phyloP scores from a whole-genome alignment of 2,113 vertebrate species.

The Eulemur macaco region DNA sequence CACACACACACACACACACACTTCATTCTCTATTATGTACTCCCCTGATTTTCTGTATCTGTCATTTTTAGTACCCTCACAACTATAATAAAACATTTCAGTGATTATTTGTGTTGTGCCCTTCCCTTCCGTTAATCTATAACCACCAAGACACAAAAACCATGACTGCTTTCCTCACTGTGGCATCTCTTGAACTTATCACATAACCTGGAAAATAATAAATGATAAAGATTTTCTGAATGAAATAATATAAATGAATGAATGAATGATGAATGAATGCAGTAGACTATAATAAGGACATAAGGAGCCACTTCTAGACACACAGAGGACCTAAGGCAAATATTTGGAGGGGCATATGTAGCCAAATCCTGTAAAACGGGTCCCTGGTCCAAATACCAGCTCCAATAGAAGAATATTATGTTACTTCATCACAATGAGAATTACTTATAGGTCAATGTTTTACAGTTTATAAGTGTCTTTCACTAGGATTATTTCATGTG shows the following conservation, averaged over 20 bases:
- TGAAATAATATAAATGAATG: neutral
- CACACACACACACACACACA: neutral
- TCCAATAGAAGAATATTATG: neutral
- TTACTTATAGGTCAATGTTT: neutral
- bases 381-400: neutral
- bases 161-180: neutral
- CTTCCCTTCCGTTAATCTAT: neutral
- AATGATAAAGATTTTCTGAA: neutral
- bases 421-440: neutral
- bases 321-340: neutral
- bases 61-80: neutral
- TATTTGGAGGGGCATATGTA: no score
- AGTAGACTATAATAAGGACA: neutral
- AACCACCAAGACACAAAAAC: neutral
- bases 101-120: neutral
- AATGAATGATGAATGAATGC: neutral
- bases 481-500: neutral
- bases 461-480: neutral
- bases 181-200: neutral
- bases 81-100: neutral
- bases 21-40: neutral
- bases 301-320: neutral
- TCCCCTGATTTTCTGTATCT: neutral
- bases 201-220: neutral
- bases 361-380: neutral